Base-by-base conservation (phyloP, 2,888 invertebrate genomes). In the Drosophila imparisetae region DNA sequence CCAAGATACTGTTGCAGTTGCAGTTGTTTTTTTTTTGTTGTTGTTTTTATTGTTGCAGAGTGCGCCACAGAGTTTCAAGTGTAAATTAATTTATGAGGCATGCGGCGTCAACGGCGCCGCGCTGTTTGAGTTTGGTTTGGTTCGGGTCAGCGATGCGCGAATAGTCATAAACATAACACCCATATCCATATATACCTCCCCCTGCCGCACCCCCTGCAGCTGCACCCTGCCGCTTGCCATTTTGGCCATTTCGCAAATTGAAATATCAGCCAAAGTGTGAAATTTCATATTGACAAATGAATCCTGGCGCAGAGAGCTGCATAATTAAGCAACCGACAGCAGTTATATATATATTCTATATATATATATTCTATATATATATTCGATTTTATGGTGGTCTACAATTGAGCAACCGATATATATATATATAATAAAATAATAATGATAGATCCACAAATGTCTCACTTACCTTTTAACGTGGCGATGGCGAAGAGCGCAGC, bases 21-120 rank as follows among this genome's bases (percentile, higher is more conserved):
- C 66, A 72, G 78, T 72, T 70, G 68, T 78, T 78, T 71, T 67
- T 75, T 75, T 55, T 69, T 70, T 69, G 59, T 62, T 69, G 57
- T 78, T 75, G 70, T 11, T 68, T 38, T 57, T 68, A 76, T 13
- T 45, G 72, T 73, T 69, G 83, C 78, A 66, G 63, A 52, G 45
- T 24, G 72, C 66, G 80, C 75, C 75, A 65, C 69, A 60, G 78
- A 89, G 89, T 85, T 85, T 85, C 85, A 86, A 86, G 85, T 86
- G 85, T 89, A 86, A 86, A 86, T 86, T 86, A 86, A 86, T 86
- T 86, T 86, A 86, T 86, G 89, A 84, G 89, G 87, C 85, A 86
- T 65, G 79, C 79, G 81, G 79, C 83, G 68, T 70, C 80, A 71
- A 69, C 69, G 81, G 81, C 83, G 84, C 86, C 86, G 74, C 77